Percentiles rank a stretch among this genome's conserved stretches.
These are phyloP conservation scores for Valencia hispanica DNA, from an alignment of 2,797 vertebrate species.

Conservation along the genomic window DNA sequence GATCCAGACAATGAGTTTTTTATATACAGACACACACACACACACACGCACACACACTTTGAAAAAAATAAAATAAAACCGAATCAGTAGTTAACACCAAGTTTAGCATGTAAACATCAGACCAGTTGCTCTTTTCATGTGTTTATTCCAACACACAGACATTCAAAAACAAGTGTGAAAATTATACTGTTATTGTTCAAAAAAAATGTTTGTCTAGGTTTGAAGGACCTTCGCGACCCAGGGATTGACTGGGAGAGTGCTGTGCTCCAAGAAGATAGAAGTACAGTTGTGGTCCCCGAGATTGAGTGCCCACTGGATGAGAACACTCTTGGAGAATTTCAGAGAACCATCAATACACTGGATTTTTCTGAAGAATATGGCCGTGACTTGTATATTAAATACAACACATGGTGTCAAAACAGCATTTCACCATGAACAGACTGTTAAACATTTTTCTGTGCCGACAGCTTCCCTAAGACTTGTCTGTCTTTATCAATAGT, in stretches of 20 bases:
- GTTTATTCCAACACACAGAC: not conserved
- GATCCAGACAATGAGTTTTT: too few species aligned
- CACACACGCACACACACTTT: not conserved
- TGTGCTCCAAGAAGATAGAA: not conserved
- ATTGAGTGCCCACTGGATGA: slow-evolving; percentile 8
- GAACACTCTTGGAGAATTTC: not conserved
- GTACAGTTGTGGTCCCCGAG: not conserved
- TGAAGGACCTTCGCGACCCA: not conserved
- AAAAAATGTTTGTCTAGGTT: too few species aligned
- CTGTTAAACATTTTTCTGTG: too few species aligned
- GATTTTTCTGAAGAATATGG: not conserved
- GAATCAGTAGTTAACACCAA: not conserved
- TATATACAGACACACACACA: too few species aligned
- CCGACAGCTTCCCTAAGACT: too few species aligned
- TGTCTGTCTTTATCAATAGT: too few species aligned
- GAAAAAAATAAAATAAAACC: too few species aligned
- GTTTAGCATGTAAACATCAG: not conserved
- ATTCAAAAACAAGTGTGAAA: not conserved
- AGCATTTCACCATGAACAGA: too few species aligned
- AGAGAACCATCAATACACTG: not conserved
- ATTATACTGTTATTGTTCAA: too few species aligned
- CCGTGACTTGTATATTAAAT: not conserved
- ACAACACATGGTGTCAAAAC: not conserved
- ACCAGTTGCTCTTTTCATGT: not conserved
- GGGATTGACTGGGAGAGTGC: slow-evolving; percentile 8